Evolutionary conservation across 2,888 invertebrate genomes (phyloP), one percentile per base, ranked within the genome.

Genomic region (Eledona agricola): DNA sequence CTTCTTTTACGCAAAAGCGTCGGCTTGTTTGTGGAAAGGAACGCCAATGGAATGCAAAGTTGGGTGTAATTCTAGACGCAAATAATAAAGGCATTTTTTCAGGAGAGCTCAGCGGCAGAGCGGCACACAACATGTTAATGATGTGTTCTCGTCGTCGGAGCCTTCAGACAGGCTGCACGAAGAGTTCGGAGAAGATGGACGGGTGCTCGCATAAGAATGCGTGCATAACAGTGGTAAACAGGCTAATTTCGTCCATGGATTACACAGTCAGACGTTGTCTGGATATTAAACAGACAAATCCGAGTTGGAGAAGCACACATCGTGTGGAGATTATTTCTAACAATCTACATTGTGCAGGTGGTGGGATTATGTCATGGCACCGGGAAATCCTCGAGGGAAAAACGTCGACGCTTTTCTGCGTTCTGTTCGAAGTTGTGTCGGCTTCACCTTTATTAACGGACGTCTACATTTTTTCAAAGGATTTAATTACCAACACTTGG

Each of bases 161-260:
- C n/a, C n/a, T n/a, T n/a, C 29, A 12, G 29, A 7, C 29, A 12
- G 11, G 17, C 34, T 34, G 34, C 17, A 34, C 17, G 5, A 34
- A 34, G 34, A 9, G 23, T 37, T 10, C n/a, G n/a, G 7, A 50
- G 16, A 49, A 37, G 29, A 34, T 15, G 40, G 32, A 25, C 50
- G 31, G 13, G 34, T 28, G 51, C 43, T 51, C 34, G 28, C 51
- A 51, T 51, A 51, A 52, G 52, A 52, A 52, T 52, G 45, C 46
- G 22, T 52, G 46, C 52, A 52, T 52, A 45, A 52, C 38, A 40
- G 32, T 20, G 31, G 50, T 29, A 47, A 47, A 37, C 47, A 47
- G 47, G 35, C 47, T 47, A 47, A 47, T 47, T 47, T 47, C 37
- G 47, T 47, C 47, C 28, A 5, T 29, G 37, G 35, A 47, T 47